A percentile compares a stretch with the other conserved stretches of the same genome.
Conservation (phyloP, 1,140 invertebrate genomes). For the Sitobion miscanthi region DNA sequence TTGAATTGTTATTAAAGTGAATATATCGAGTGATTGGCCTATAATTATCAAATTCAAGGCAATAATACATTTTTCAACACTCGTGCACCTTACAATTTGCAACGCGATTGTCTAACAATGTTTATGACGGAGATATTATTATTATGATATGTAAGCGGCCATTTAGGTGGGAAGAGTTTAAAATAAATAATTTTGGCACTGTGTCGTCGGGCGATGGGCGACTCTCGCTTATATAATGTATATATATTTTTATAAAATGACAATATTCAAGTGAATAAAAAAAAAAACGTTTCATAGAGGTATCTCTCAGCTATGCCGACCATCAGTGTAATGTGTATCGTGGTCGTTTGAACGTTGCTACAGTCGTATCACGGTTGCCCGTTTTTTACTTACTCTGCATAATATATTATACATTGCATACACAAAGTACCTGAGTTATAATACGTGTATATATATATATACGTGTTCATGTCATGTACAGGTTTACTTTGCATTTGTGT, state of each 20-base stretch:
- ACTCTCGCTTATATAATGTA: not conserved
- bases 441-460: no score
- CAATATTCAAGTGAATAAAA: conserved; percentile 26
- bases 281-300: conserved; percentile 27
- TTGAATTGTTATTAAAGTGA: not conserved
- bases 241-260: conserved; percentile 46
- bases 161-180: conserved; percentile 53
- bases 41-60: not conserved
- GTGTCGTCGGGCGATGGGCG: not conserved
- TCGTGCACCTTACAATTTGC: not conserved
- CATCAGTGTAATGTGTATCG: conserved; percentile 10
- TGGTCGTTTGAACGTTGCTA: conserved; percentile 23
- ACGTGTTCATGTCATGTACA: not conserved
- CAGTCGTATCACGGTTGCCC: not conserved
- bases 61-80: not conserved
- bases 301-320: not conserved
- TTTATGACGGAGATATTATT: not conserved
- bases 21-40: not conserved
- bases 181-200: conserved; percentile 55
- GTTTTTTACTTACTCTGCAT: not conserved
- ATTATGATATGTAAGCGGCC: not conserved
- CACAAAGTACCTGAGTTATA: not conserved
- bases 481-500: not conserved
- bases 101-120: not conserved
- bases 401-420: no score